Evolutionary conservation across 2,113 vertebrate species (phyloP), one percentile per base, ranked within the genome.

Genomic region (Poeciliopsis turrubarensis): DNA sequence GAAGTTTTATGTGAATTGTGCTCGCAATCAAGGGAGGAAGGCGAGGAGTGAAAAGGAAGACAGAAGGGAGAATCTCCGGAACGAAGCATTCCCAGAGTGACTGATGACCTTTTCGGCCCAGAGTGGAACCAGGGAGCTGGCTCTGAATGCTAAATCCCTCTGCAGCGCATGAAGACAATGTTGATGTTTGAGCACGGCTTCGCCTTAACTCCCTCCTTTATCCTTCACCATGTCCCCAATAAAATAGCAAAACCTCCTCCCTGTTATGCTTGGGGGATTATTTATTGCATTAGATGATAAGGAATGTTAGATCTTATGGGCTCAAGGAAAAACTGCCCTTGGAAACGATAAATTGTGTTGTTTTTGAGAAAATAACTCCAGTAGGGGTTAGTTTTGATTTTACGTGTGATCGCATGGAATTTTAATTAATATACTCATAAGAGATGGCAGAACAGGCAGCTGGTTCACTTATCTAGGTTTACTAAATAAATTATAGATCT

Each of bases 101-200:
- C 72, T 27, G 13, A 73, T 76, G 75, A 85, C 84, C 89, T 89
- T 84, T 90, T 57, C 63, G 60, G 67, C 68, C 66, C 65, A 64
- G 17, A 84, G 32, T 12, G 32, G 30, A 78, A 73, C 32, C 44
- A 68, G 77, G 66, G 66, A 78, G 8, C 65, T 1, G 60, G 70
- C 78, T 85, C 80, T 84, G 72, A 85, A 80, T 86, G 77, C 83
- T 10, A 84, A 88, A 83, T 86, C 79, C 82, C 78, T 72, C 70
- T 37, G 65, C 29, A 80, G 67, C 39, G 62, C 60, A 77, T 66
- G 22, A 75, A 61, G 60, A 75, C 73, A 77, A 69, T 75, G 75
- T 78, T 71, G 82, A 44, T 78, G 74, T 87, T 68, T 68, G 72
- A 81, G 54, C 62, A 71, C 63, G 37, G 75, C 63, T 41, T 69